Conservation (phyloP, 2,113 vertebrate genomes). For the Patagioenas fasciata region DNA sequence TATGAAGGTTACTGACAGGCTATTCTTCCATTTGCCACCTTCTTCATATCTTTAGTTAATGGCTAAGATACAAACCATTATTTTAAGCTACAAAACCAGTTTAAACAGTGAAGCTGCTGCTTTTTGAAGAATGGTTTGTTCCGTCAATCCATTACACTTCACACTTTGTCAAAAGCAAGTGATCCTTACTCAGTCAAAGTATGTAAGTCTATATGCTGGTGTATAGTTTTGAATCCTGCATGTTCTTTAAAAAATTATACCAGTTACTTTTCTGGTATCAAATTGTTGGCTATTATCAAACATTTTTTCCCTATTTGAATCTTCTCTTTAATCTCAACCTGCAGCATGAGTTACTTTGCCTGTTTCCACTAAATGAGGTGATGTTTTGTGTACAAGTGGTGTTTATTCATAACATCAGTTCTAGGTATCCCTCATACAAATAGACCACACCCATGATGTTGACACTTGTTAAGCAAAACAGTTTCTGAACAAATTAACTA, state of each 20-base stretch:
- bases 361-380: not conserved
- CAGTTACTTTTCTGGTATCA: not conserved
- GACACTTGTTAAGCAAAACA: not conserved
- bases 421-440: not conserved
- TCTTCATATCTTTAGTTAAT: not conserved
- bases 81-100: not conserved
- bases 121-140: not conserved
- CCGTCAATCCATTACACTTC: not conserved
- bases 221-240: not conserved
- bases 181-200: not conserved
- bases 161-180: constrained; percentile 22
- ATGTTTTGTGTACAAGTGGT: not conserved
- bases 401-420: not conserved
- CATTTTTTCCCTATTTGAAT: not conserved
- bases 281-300: not conserved
- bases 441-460: not conserved
- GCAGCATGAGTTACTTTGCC: not conserved
- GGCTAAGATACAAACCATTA: not conserved
- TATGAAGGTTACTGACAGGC: constrained; percentile 2
- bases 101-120: not conserved
- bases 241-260: not conserved
- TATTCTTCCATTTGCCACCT: not conserved
- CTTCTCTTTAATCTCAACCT: not conserved
- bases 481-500: not conserved
- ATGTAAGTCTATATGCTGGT: not conserved